A percentile compares a stretch with the other conserved stretches of the same genome.
These are phyloP conservation scores for Adelphocoris suturalis DNA, from an alignment of 2,888 invertebrate genomes.

Conservation along the genomic window DNA sequence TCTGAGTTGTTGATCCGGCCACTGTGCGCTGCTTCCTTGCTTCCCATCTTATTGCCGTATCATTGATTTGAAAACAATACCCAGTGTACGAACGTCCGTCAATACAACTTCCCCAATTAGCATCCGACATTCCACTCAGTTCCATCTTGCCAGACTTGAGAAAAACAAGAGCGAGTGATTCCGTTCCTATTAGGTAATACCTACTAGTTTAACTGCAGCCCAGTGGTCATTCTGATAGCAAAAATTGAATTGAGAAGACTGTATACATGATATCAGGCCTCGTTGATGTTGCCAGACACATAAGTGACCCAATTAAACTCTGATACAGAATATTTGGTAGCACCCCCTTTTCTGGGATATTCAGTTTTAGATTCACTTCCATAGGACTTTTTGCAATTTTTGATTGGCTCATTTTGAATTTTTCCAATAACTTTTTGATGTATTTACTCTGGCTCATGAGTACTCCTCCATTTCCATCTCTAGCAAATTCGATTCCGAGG, in stretches of 20 bases:
- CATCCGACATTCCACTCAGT: not conserved
- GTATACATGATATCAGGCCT: too few relatives aligned
- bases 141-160: not conserved
- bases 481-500: slow-evolving; percentile 11
- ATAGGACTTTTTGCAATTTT: too few relatives aligned
- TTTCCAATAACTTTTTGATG: too few relatives aligned
- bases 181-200: slow-evolving; percentile 72
- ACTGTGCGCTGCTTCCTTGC: slow-evolving; percentile 71
- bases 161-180: slow-evolving; percentile 34
- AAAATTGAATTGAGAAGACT: too few relatives aligned
- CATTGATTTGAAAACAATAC: slow-evolving; percentile 59
- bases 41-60: slow-evolving; percentile 71
- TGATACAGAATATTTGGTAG: too few relatives aligned
- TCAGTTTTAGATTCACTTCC: too few relatives aligned
- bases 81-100: slow-evolving; percentile 74
- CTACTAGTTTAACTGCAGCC: slow-evolving; percentile 73
- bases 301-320: too few relatives aligned
- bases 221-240: slow-evolving; percentile 9
- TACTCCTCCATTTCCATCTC: not conserved
- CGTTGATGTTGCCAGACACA: too few relatives aligned
- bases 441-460: not conserved
- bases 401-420: too few relatives aligned
- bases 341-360: too few relatives aligned
- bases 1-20: too few relatives aligned
- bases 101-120: slow-evolving; percentile 21